These are phyloP conservation scores for Calliphora vicina DNA, from an alignment of 1,140 invertebrate genomes.

Conservation along the genomic window DNA sequence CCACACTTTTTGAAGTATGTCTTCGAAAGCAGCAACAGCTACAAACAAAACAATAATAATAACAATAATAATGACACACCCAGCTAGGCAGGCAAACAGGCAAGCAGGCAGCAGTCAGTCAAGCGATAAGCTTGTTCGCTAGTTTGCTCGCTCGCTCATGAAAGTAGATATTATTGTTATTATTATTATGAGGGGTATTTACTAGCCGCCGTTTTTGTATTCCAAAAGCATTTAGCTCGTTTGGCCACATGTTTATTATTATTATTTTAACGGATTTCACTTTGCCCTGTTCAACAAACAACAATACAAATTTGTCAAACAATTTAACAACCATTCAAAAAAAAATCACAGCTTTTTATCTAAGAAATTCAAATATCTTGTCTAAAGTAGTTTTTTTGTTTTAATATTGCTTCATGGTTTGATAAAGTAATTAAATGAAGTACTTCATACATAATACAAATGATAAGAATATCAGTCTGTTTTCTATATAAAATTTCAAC, in stretches of 20 bases:
- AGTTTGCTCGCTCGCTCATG: no score
- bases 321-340: neutral
- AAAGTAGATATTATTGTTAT: no score
- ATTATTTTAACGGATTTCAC: slow-evolving; percentile 16
- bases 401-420: neutral
- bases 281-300: neutral
- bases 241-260: slow-evolving; percentile 8
- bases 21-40: neutral
- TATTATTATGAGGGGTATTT: neutral
- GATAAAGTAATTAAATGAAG: neutral
- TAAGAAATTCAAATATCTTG: neutral
- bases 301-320: neutral
- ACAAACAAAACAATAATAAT: neutral
- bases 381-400: neutral
- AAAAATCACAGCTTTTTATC: neutral
- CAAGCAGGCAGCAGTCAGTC: neutral
- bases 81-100: slow-evolving; percentile 8
- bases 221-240: slow-evolving; percentile 13
- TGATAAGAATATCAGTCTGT: no score
- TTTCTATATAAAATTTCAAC: no score
- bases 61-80: slow-evolving; percentile 19
- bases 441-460: neutral
- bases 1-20: slow-evolving; percentile 32
- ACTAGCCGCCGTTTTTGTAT: neutral
- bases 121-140: neutral